Base-by-base conservation (phyloP, 2,113 vertebrate species). In the Lamprotornis superbus region DNA sequence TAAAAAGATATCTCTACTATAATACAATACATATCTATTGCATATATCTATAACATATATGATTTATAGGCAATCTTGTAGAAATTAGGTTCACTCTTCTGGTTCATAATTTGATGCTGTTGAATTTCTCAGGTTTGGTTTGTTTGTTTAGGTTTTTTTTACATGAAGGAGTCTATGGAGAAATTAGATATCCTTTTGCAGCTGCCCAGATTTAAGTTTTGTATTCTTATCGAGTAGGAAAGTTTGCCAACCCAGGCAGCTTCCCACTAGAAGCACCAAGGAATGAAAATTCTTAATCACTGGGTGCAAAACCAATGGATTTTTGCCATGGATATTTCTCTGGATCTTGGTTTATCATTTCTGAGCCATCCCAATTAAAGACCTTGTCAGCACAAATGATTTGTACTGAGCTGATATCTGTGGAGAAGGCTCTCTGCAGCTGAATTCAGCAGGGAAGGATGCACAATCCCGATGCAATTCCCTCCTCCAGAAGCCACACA, bases 201-300 rank as follows among this genome's bases (percentile, higher is more conserved):
- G 39, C 5, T 64, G 22, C 40, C 30, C 28, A 69, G 10, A 31
- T 42, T 77, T 80, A 42, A 49, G 10, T 11, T 12, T 69, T 52
- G 16, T 30, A 8, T 83, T 89, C 50, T 47, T 12, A 12, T 30
- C 15, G 24, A 55, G 30, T 2, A 56, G 42, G 3, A 93, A 71
- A 57, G 2, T 49, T 81, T 94, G 18, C 15, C 21, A 47, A 17
- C 7, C 11, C 21, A 44, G 11, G 30, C 27, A 56, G 5, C 18
- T 82, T 71, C 75, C 16, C 25, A 31, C 42, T 46, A 11, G 64
- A 50, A 81, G 13, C 7, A 57, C 9, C 22, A 77, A 7, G 16
- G 5, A 10, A 11, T 57, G 7, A 14, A 82, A 91, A 49, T 16
- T 60, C 53, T 79, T 69, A 28, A 37, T 39, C 1, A 0, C 0